phyloP scores from a whole-genome alignment of 1,140 invertebrate genomes.

The Platyscapa corneri region DNA sequence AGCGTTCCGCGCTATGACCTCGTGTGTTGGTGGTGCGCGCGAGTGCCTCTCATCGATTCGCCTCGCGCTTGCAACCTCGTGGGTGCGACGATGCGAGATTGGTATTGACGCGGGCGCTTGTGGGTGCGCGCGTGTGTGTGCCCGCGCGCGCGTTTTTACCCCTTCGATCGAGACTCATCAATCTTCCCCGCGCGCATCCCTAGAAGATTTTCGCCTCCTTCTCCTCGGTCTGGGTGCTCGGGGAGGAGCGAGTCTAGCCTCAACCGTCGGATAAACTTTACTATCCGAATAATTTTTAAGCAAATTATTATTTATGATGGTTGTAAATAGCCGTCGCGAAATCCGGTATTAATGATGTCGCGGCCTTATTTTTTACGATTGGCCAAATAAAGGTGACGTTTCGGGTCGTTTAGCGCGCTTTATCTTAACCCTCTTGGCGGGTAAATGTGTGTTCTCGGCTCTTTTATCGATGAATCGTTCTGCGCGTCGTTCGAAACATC shows the following conservation, averaged over 20 bases:
- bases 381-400: background rate
- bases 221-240: background rate
- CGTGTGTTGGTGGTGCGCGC: no score
- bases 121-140: background rate
- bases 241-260: background rate
- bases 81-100: conserved; percentile 9
- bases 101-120: background rate
- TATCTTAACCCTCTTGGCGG: background rate
- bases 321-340: background rate
- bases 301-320: background rate
- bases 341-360: background rate
- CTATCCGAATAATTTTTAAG: background rate
- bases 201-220: background rate
- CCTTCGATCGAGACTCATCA: conserved; percentile 13
- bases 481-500: background rate
- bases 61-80: background rate
- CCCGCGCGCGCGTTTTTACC: no score
- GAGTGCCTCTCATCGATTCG: background rate
- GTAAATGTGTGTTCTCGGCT: background rate
- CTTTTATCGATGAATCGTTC: background rate
- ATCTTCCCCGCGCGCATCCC: background rate
- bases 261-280: background rate
- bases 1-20: background rate
- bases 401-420: background rate
- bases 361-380: background rate